phyloP scores from a whole-genome alignment of 2,888 invertebrate genomes.

The Cephus spinipes region DNA sequence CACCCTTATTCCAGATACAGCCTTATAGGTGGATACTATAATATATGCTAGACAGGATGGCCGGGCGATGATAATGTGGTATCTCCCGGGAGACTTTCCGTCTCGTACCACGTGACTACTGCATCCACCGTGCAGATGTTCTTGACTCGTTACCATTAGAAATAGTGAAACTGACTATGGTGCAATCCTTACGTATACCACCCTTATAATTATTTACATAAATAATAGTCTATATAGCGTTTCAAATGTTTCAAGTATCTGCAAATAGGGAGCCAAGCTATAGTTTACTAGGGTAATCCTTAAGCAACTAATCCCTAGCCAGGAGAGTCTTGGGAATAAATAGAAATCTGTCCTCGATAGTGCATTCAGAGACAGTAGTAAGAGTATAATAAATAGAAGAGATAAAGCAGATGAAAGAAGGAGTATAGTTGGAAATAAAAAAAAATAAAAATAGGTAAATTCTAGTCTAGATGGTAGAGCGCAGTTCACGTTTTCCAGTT shows the following conservation, averaged over 20 bases:
- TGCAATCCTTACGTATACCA: neutral
- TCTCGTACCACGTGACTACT: conserved; percentile 25
- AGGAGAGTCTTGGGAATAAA: neutral
- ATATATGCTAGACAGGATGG: neutral
- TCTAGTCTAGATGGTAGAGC: neutral
- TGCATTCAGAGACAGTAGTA: neutral
- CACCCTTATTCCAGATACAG: neutral
- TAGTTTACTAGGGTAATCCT: neutral
- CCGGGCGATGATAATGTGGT: conserved; percentile 51
- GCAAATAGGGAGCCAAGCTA: neutral
- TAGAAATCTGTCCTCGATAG: neutral
- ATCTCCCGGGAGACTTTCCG: conserved; percentile 48
- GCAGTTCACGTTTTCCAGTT: neutral
- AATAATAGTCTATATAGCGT: neutral
- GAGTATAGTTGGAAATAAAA: neutral
- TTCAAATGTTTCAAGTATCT: neutral
- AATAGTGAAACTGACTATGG: neutral
- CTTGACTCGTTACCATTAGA: neutral
- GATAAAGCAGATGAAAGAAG: neutral
- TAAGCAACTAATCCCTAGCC: neutral
- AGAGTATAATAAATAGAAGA: neutral
- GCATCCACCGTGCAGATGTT: neutral
- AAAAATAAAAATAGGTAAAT: neutral
- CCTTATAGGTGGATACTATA: neutral
- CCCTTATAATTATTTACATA: neutral